Base-by-base conservation (phyloP, 2,888 invertebrate genomes). In the Andricus quercusramuli region DNA sequence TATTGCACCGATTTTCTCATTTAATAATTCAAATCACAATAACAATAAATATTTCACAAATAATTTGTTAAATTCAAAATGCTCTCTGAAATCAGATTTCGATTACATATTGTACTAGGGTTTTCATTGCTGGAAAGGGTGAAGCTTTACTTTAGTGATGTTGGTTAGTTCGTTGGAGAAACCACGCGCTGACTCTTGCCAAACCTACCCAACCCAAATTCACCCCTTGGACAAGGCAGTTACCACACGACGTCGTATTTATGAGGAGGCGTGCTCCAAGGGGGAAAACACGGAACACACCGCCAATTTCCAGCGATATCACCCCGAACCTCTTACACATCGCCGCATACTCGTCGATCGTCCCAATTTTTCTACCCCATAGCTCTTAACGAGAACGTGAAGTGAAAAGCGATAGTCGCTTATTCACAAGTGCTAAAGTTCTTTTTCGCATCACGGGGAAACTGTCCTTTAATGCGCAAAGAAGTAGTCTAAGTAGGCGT, bases 351-450 rank as follows among this genome's bases (percentile, higher is more conserved):
- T 74, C 44, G 70, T 79, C 74, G 80, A 82, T 82, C 76, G 78
- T 80, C 51, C 78, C 80, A 82, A 80, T 82, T 84, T 81, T 84
- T 82, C 81, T 78, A 74, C 79, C 62, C 79, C 81, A 84, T 84
- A 82, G 78, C 67, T 62, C 77, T 78, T 78, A 82, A 83, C 82
- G 82, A 83, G 80, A 74, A 74, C 56, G 56, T 74, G 74, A 56
- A 74, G 56, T 74, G 74, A 74, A 74, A 74, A 74, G 56, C 32
- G 74, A 74, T 74, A 74, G 74, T 56, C 74, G 56, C 56, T 74
- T 74, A 56, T 56, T 32, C 56, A 56, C 74, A 74, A 56, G 74
- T 37, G 74, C 74, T 74, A 32, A 74, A 56, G 22, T n/a, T 51
- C 20, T 29, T 74, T n/a, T 32, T 51, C 56, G 2, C 25, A 62